Conservation (phyloP, 1,140 invertebrate species). For the Aphidius ervi region DNA sequence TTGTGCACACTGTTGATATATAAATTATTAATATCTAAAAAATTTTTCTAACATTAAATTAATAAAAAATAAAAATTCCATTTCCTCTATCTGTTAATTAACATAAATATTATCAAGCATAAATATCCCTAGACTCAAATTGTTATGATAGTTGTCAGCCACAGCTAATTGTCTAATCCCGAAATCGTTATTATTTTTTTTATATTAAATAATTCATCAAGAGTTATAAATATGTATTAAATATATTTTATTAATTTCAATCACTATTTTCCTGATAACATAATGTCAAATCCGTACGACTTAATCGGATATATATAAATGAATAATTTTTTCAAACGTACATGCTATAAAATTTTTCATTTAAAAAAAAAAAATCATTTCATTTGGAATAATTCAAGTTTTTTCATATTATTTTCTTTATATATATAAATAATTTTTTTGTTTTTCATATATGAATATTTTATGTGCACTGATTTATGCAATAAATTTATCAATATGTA, state of each 20-base stretch:
- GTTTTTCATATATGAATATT: too few relatives aligned
- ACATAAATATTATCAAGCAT: too few relatives aligned
- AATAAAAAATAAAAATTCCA: neutral
- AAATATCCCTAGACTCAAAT: constrained; percentile 24
- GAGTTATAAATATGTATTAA: neutral
- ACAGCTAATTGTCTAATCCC: constrained; percentile 47
- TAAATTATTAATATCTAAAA: too few relatives aligned
- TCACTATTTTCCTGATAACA: constrained; percentile 10
- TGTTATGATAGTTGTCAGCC: constrained; percentile 49
- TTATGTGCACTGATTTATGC: neutral
- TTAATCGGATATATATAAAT: constrained; percentile 30
- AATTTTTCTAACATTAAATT: too few relatives aligned
- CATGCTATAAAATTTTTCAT: too few relatives aligned
- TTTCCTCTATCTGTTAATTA: neutral
- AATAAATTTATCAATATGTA: constrained; percentile 8
- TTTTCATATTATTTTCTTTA: neutral
- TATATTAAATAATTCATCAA: too few relatives aligned
- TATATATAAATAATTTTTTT: too few relatives aligned
- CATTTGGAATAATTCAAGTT: neutral
- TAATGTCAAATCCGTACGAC: constrained; percentile 14
- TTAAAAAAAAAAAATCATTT: too few relatives aligned
- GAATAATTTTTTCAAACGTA: constrained; percentile 17
- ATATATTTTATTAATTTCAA: constrained; percentile 10
- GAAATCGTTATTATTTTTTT: constrained; percentile 26
- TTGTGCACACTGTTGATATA: too few relatives aligned